phyloP scores from a whole-genome alignment of 2,797 vertebrate genomes.

The Pempheris klunzingeri region DNA sequence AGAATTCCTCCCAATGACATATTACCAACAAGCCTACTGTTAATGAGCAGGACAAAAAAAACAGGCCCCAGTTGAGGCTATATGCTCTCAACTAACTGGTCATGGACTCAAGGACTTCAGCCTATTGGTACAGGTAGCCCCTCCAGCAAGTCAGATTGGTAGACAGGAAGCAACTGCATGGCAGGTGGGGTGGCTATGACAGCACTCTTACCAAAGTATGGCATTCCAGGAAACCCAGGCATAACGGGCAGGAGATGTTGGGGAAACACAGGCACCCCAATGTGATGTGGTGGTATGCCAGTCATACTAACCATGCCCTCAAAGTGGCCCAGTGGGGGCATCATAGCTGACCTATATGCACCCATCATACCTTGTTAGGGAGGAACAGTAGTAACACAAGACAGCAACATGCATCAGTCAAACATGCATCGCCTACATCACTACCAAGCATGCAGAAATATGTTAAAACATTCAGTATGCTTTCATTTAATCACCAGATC shows the following conservation, averaged over 20 bases:
- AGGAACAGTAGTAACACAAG: slow-evolving; percentile 85
- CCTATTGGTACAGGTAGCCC: slow-evolving; percentile 86
- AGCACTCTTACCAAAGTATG: slow-evolving; percentile 93
- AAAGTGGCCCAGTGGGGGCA: slow-evolving; percentile 90
- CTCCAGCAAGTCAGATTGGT: slow-evolving; percentile 86
- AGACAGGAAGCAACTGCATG: slow-evolving; percentile 89
- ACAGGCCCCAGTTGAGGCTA: slow-evolving; percentile 37
- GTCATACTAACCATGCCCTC: slow-evolving; percentile 96
- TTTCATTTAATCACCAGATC: slow-evolving; percentile 5
- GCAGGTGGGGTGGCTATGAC: slow-evolving; percentile 71
- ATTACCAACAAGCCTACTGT: slow-evolving; percentile 3
- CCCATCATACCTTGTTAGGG: slow-evolving; percentile 91
- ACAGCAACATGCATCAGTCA: slow-evolving; percentile 96
- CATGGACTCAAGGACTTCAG: slow-evolving; percentile 54
- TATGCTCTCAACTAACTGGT: slow-evolving; percentile 29
- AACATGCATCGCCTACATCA: slow-evolving; percentile 89
- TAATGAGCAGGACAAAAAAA: slow-evolving; percentile 33
- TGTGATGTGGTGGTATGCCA: slow-evolving; percentile 94
- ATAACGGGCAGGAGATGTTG: slow-evolving; percentile 91
- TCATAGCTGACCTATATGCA: slow-evolving; percentile 92
- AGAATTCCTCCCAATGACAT: not conserved
- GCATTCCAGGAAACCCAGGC: slow-evolving; percentile 91
- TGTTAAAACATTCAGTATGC: slow-evolving; percentile 28
- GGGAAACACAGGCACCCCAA: slow-evolving; percentile 90
- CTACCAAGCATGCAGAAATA: slow-evolving; percentile 59